Evolutionary conservation across 2,113 vertebrate genomes (phyloP).

Genomic region (Gavialis gangeticus): DNA sequence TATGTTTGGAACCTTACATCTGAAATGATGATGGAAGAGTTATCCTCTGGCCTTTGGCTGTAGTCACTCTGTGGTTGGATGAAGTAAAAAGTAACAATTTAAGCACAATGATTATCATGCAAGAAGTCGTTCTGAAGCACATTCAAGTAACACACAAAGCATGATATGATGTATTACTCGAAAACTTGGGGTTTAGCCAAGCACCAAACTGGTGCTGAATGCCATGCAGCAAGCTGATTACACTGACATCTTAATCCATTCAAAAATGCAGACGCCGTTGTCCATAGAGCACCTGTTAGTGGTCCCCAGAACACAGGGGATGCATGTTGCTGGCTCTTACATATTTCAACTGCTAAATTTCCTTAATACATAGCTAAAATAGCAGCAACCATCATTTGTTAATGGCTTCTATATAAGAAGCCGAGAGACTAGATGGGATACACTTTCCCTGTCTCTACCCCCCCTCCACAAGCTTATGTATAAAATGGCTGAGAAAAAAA

Average conservation of each 20-base stretch:
- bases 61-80: rapidly evolving
- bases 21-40: not conserved
- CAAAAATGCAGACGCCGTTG: not conserved
- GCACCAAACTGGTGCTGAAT: not conserved
- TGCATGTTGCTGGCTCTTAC: not conserved
- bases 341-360: not conserved
- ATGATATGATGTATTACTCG: not conserved
- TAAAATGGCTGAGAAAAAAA: no score
- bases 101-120: not conserved
- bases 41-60: not conserved
- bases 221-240: not conserved
- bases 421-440: not conserved
- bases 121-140: not conserved
- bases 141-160: not conserved
- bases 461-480: not conserved
- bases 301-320: not conserved
- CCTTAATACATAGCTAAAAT: not conserved
- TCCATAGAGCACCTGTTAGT: not conserved
- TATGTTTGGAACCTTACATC: not conserved
- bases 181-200: not conserved
- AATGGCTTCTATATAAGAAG: not conserved
- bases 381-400: not conserved
- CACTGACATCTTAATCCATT: not conserved
- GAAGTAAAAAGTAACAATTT: not conserved
- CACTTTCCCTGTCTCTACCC: rapidly evolving